Conservation (phyloP, 2,797 vertebrate genomes). For the Coracias cyanogaster region DNA sequence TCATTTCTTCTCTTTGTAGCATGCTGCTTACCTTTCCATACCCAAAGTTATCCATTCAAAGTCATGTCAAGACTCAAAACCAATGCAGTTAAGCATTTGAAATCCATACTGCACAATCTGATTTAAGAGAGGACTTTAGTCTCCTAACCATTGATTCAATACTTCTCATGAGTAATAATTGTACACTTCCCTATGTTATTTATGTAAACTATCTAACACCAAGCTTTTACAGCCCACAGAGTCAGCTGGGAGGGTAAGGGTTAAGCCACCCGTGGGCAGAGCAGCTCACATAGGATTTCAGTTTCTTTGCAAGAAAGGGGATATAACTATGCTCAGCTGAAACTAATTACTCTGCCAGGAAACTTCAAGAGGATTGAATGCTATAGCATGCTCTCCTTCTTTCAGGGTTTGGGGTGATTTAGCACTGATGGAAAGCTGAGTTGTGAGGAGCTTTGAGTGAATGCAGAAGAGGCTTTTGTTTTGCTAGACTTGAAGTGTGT, state of each 20-base stretch:
- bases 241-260: background rate
- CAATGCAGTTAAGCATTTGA: background rate
- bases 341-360: constrained; percentile 11
- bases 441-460: background rate
- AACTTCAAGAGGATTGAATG: background rate
- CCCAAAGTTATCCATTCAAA: background rate
- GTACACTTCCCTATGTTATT: background rate
- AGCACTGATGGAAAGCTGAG: background rate
- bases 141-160: background rate
- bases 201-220: background rate
- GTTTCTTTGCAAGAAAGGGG: constrained; percentile 3
- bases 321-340: background rate
- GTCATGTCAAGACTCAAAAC: background rate
- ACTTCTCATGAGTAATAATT: background rate
- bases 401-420: constrained; percentile 24
- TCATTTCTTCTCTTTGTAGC: background rate
- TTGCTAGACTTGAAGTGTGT: background rate
- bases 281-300: background rate
- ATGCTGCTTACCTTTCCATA: background rate
- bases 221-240: background rate
- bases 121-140: background rate
- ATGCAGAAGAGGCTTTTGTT: constrained; percentile 9
- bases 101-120: background rate
- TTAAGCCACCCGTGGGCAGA: background rate
- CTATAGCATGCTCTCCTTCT: background rate